Percentiles rank a stretch among this genome's conserved stretches.
phyloP scores from a whole-genome alignment of 2,888 invertebrate genomes.

The Eupithecia exiguata region DNA sequence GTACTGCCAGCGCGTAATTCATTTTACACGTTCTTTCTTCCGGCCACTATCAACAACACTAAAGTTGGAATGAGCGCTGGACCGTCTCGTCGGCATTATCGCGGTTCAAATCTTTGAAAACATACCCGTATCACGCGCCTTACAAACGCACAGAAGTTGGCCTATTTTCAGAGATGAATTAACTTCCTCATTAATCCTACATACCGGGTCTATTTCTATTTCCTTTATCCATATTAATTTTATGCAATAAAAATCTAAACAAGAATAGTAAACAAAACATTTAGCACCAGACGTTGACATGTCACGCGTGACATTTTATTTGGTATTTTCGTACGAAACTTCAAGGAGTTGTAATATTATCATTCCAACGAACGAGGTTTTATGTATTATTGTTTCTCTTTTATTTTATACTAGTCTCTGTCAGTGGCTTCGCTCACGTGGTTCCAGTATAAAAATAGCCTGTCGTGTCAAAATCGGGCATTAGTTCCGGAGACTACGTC shows the following conservation, averaged over 20 bases:
- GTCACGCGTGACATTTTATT: background rate
- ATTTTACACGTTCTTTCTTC: conserved; percentile 20
- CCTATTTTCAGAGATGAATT: conserved; percentile 8
- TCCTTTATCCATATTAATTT: conserved; percentile 29
- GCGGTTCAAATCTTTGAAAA: background rate
- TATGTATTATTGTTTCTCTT: background rate
- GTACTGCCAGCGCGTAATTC: conserved; percentile 20
- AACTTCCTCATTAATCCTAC: conserved; percentile 9
- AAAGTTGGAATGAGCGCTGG: background rate
- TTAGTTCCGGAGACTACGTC: background rate
- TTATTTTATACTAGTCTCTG: background rate
- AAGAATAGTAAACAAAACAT: conserved; percentile 29
- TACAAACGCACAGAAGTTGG: conserved; percentile 1
- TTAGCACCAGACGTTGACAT: conserved; percentile 9
- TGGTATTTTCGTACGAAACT: background rate
- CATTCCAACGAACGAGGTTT: background rate
- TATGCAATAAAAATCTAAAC: conserved; percentile 14
- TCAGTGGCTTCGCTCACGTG: background rate
- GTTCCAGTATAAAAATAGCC: background rate
- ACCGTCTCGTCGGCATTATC: background rate
- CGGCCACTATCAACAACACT: conserved; percentile 17
- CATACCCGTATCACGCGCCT: conserved; percentile 2
- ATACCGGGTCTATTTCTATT: conserved; percentile 29
- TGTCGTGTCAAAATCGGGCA: background rate
- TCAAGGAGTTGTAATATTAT: background rate